phyloP scores from a whole-genome alignment of 1,140 invertebrate species.

The Drosophila neocordata region DNA sequence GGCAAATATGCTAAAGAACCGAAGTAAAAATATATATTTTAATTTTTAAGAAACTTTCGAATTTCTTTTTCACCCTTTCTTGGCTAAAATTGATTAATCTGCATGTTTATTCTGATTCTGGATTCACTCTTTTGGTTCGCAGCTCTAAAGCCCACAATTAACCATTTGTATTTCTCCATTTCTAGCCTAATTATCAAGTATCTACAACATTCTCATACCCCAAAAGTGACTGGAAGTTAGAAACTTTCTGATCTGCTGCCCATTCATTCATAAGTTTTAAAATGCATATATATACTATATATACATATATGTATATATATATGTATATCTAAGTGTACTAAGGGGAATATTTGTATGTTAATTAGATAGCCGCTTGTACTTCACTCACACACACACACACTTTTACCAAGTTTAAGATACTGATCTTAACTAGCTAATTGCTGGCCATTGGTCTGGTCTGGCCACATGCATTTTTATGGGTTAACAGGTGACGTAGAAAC shows the following conservation, averaged over 20 bases:
- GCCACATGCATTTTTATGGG: slow-evolving; percentile 62
- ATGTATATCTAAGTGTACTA: not conserved
- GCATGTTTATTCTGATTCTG: not conserved
- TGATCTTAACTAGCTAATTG: slow-evolving; percentile 62
- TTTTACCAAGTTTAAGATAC: slow-evolving; percentile 51
- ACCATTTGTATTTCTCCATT: not conserved
- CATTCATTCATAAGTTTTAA: slow-evolving; percentile 2
- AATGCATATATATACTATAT: slow-evolving; percentile 20
- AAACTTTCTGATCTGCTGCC: not conserved
- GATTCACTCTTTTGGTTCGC: slow-evolving; percentile 33
- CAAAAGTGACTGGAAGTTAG: slow-evolving; percentile 16
- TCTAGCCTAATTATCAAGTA: slow-evolving; percentile 47
- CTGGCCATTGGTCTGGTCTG: slow-evolving; percentile 61
- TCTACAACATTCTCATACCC: slow-evolving; percentile 40
- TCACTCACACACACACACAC: slow-evolving; percentile 27
- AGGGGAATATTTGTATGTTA: slow-evolving; percentile 50
- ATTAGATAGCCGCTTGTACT: slow-evolving; percentile 30
- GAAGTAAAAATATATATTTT: too few relatives aligned
- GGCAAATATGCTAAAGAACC: not conserved
- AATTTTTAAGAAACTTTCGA: not conserved
- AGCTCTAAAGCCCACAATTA: slow-evolving; percentile 38
- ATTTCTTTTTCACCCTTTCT: not conserved
- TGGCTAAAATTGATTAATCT: not conserved
- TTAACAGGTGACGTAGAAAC: slow-evolving; percentile 72
- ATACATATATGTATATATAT: slow-evolving; percentile 19